These are phyloP conservation scores for Noturus placidus DNA, from an alignment of 2,113 vertebrate genomes.

Conservation along the genomic window DNA sequence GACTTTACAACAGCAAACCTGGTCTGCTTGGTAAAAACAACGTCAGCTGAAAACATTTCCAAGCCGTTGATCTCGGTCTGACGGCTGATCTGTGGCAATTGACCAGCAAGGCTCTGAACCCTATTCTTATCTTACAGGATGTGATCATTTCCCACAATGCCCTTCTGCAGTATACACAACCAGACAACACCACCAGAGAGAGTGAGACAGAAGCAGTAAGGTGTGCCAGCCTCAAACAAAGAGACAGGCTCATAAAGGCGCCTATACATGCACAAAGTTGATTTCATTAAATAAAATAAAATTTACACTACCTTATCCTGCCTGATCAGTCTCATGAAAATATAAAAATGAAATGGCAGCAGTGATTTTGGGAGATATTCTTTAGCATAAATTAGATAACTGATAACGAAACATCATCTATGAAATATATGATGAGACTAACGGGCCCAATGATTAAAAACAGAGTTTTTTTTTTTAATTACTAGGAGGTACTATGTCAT, in stretches of 20 bases:
- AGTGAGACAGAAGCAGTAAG: constrained; percentile 33
- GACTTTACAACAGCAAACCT: constrained; percentile 69
- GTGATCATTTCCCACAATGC: constrained; percentile 62
- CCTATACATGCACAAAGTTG: neutral
- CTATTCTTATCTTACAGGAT: constrained; percentile 78
- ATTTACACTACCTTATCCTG: neutral
- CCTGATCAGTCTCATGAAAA: neutral
- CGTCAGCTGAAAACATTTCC: constrained; percentile 68
- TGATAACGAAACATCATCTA: neutral
- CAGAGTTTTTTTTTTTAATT: neutral
- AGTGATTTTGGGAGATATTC: neutral
- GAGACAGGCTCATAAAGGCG: constrained; percentile 14
- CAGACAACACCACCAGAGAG: constrained; percentile 31
- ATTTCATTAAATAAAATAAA: constrained; percentile 11
- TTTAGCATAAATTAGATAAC: neutral
- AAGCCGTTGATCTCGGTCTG: constrained; percentile 67
- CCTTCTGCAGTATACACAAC: constrained; percentile 30
- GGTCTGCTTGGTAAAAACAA: constrained; percentile 70
- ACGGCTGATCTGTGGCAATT: constrained; percentile 61
- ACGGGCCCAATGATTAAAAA: neutral
- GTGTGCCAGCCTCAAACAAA: constrained; percentile 42
- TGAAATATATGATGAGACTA: neutral
- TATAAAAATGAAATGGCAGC: neutral
- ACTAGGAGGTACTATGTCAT: neutral
- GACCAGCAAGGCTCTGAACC: constrained; percentile 60